Conservation (phyloP, 2,888 invertebrate genomes). For the Anorthoa munda region DNA sequence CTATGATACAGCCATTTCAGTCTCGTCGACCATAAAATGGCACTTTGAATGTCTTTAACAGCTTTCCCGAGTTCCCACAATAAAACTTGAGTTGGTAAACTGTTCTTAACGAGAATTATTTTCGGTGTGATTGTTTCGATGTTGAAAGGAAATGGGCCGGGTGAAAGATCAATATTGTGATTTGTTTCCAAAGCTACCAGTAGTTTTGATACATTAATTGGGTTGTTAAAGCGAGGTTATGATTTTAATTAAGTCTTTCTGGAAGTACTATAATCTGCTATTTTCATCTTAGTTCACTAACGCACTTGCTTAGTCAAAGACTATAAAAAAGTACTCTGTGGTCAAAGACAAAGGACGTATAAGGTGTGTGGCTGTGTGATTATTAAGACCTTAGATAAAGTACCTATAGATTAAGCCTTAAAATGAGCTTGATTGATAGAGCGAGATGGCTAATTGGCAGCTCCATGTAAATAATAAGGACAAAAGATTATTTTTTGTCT, state of each 20-base stretch:
- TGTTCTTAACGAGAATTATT: constrained; percentile 67
- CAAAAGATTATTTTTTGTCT: too few species aligned
- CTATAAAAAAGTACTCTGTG: too few species aligned
- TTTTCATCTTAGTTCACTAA: not conserved
- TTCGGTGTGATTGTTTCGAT: constrained; percentile 55
- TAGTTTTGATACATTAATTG: constrained; percentile 40
- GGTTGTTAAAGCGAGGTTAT: constrained; percentile 9
- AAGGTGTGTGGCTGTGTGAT: too few species aligned
- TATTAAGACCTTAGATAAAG: too few species aligned
- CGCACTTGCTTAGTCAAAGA: too few species aligned
- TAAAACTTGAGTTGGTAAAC: constrained; percentile 68
- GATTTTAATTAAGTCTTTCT: not conserved
- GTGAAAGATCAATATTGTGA: constrained; percentile 58
- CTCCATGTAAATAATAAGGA: too few species aligned
- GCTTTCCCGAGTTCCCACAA: constrained; percentile 53
- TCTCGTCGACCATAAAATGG: constrained; percentile 62
- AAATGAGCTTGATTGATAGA: too few species aligned
- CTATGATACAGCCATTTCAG: constrained; percentile 56
- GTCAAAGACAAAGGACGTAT: too few species aligned
- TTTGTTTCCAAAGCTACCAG: constrained; percentile 34
- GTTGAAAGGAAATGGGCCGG: constrained; percentile 56
- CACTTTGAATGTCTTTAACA: constrained; percentile 62
- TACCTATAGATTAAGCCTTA: too few species aligned
- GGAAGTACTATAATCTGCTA: not conserved
- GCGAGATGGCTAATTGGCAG: too few species aligned